A percentile compares a stretch with the other conserved stretches of the same genome.
Evolutionary conservation across 2,888 invertebrate genomes (phyloP).

Genomic region (Catonia carolina): DNA sequence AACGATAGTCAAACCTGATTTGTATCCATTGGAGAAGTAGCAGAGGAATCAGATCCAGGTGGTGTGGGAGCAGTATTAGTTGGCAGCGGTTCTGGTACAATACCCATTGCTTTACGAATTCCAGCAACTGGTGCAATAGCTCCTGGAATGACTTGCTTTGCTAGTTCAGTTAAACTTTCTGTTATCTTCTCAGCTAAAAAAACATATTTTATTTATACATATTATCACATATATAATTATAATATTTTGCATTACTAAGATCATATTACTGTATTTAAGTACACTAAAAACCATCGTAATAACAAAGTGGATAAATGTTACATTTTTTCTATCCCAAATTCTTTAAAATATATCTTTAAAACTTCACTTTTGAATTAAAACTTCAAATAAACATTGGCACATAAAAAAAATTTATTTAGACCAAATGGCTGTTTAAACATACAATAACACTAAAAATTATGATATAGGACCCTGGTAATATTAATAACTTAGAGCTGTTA

Average conservation of each 20-base stretch:
- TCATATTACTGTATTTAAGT: not conserved
- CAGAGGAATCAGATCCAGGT: not conserved
- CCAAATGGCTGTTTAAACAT: too few relatives aligned
- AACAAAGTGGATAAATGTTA: too few relatives aligned
- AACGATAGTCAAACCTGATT: not conserved
- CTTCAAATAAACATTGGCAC: too few relatives aligned
- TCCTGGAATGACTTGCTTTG: slow-evolving; percentile 66
- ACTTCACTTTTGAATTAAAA: too few relatives aligned
- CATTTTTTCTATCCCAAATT: too few relatives aligned
- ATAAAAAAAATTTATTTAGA: too few relatives aligned
- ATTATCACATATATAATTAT: not conserved
- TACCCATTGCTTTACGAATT: slow-evolving; percentile 69
- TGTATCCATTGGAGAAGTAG: slow-evolving; percentile 17
- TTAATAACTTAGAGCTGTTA: too few relatives aligned
- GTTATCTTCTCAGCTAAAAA: slow-evolving; percentile 55
- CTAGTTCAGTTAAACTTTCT: slow-evolving; percentile 66
- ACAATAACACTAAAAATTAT: too few relatives aligned
- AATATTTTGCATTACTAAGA: not conserved
- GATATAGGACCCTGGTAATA: too few relatives aligned
- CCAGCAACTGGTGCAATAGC: slow-evolving; percentile 60
- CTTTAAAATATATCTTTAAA: too few relatives aligned
- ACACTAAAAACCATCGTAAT: not conserved
- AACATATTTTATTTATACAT: too few relatives aligned
- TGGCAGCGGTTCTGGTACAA: slow-evolving; percentile 41
- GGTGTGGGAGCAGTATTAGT: slow-evolving; percentile 25